phyloP scores from a whole-genome alignment of 2,888 invertebrate species.

The Hirtodrosophila duncani region DNA sequence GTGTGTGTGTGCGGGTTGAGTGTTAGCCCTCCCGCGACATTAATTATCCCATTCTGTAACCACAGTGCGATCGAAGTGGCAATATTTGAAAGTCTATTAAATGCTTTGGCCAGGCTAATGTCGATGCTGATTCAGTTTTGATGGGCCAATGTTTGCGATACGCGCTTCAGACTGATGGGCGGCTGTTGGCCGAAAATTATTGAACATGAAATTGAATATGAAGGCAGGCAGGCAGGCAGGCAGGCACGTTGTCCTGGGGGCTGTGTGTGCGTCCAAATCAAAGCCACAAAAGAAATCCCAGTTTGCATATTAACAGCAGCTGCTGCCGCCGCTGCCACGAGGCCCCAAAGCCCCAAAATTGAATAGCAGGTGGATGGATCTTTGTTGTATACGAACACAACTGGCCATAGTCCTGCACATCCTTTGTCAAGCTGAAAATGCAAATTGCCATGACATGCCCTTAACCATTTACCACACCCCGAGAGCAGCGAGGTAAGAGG shows the following conservation, averaged over 20 bases:
- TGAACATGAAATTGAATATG: slow-evolving; percentile 66
- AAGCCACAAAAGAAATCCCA: slow-evolving; percentile 70
- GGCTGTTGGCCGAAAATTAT: slow-evolving; percentile 45
- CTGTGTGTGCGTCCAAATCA: slow-evolving; percentile 49
- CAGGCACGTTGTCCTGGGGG: slow-evolving; percentile 1
- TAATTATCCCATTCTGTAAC: slow-evolving; percentile 56
- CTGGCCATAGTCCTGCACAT: slow-evolving; percentile 44
- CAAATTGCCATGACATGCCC: slow-evolving; percentile 72
- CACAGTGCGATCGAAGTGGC: slow-evolving; percentile 48
- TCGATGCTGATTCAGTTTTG: too few species aligned
- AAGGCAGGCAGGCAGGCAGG: slow-evolving; percentile 9
- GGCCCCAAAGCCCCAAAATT: slow-evolving; percentile 23
- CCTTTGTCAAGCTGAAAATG: slow-evolving; percentile 70
- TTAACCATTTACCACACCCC: slow-evolving; percentile 55
- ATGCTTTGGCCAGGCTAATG: slow-evolving; percentile 39
- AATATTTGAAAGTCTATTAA: slow-evolving; percentile 71
- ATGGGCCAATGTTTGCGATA: slow-evolving; percentile 10
- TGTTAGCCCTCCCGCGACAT: slow-evolving; percentile 52
- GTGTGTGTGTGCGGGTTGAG: slow-evolving; percentile 11
- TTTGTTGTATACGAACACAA: not conserved
- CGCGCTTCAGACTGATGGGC: not conserved
- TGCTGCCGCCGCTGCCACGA: slow-evolving; percentile 46
- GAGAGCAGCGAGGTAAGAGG: too few species aligned
- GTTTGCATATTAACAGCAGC: slow-evolving; percentile 68
- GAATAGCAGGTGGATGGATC: slow-evolving; percentile 11